phyloP scores from a whole-genome alignment of 2,888 invertebrate species.

The Julus scanicus region DNA sequence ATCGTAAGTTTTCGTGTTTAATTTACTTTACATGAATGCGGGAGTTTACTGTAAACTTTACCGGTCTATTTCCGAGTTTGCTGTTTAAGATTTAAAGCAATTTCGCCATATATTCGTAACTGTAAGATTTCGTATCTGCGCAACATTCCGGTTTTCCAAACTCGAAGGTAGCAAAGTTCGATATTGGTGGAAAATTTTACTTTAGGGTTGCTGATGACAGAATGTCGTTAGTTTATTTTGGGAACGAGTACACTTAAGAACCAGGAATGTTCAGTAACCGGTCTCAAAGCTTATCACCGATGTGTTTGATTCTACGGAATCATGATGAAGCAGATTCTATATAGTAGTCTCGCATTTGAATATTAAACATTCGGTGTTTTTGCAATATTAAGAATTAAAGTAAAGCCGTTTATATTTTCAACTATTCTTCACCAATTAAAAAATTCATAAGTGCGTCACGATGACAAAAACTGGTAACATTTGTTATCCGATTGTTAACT shows the following conservation, averaged over 20 bases:
- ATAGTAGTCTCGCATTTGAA: too few relatives aligned
- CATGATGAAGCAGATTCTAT: too few relatives aligned
- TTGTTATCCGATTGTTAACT: too few relatives aligned
- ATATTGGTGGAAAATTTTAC: neutral
- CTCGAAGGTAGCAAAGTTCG: neutral
- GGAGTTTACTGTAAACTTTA: neutral
- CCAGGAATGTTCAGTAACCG: neutral
- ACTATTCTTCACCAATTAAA: too few relatives aligned
- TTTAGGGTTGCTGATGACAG: too few relatives aligned
- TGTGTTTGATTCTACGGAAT: neutral
- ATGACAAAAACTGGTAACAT: too few relatives aligned
- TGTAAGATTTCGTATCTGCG: neutral
- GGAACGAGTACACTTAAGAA: neutral
- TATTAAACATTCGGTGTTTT: too few relatives aligned
- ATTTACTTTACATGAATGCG: neutral
- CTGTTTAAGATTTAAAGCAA: neutral
- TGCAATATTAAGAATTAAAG: too few relatives aligned
- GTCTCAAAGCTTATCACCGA: neutral
- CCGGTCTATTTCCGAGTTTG: neutral
- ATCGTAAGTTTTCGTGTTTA: neutral
- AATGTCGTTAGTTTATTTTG: neutral
- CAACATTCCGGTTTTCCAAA: neutral
- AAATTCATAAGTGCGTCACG: too few relatives aligned
- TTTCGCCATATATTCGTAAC: neutral
- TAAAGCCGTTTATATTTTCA: too few relatives aligned